Percentiles rank a stretch among this genome's conserved stretches.
These are phyloP conservation scores for Strigamia crassipes DNA, from an alignment of 2,888 invertebrate genomes.

Conservation along the genomic window DNA sequence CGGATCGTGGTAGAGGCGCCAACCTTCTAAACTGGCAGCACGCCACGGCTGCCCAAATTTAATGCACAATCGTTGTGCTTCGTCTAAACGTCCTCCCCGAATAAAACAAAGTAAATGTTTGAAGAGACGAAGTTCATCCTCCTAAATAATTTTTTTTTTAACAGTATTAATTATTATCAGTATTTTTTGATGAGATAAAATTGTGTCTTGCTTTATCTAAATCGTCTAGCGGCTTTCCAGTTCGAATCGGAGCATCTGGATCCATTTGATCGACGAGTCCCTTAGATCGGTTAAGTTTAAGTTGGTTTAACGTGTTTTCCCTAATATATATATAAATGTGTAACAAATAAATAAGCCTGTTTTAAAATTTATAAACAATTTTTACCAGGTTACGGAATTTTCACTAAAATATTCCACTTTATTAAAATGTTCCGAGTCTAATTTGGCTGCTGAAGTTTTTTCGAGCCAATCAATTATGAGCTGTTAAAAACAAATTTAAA, in stretches of 20 bases:
- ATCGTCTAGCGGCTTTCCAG: constrained; percentile 78
- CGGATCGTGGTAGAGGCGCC: constrained; percentile 85
- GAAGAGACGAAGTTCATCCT: constrained; percentile 72
- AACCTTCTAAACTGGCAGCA: constrained; percentile 87
- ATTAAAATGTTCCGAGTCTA: constrained; percentile 58
- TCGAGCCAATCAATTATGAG: constrained; percentile 93
- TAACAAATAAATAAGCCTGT: background rate
- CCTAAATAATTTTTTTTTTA: constrained; percentile 57
- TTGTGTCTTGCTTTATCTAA: constrained; percentile 67
- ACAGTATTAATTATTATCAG: background rate
- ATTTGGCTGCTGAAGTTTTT: constrained; percentile 70
- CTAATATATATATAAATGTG: constrained; percentile 51
- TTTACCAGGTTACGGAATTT: constrained; percentile 74
- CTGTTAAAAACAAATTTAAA: constrained; percentile 57
- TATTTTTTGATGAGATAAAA: background rate
- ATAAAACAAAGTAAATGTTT: constrained; percentile 74
- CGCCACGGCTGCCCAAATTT: constrained; percentile 90
- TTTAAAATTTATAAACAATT: background rate
- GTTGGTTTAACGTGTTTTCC: constrained; percentile 87
- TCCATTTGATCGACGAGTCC: constrained; percentile 73
- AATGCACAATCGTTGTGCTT: constrained; percentile 80
- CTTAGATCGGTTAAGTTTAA: constrained; percentile 61
- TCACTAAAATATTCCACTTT: constrained; percentile 77
- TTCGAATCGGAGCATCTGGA: constrained; percentile 85
- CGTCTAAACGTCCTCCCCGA: constrained; percentile 81